Evolutionary conservation across 2,797 vertebrate species (phyloP).

Genomic region (Dipus sagitta): DNA sequence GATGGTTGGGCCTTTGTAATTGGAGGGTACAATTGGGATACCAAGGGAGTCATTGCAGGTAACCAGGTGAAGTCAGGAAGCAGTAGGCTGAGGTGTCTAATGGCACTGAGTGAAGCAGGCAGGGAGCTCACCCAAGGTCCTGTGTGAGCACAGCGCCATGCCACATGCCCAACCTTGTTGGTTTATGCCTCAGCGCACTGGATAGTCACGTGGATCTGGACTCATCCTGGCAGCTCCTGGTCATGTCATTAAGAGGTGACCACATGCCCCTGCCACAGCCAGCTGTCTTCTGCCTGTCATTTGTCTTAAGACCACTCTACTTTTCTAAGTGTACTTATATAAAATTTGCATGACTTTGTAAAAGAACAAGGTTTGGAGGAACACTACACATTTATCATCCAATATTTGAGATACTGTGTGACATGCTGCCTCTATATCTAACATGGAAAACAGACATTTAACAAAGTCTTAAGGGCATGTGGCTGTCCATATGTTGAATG

Average conservation of each 20-base stretch:
- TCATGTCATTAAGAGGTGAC: neutral
- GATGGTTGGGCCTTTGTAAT: neutral
- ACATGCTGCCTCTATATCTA: neutral
- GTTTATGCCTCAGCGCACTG: no score
- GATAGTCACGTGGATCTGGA: fast-evolving
- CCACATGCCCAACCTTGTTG: no score
- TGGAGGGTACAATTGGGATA: neutral
- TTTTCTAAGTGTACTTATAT: neutral
- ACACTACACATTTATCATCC: neutral
- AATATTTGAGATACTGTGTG: no score
- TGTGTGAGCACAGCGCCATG: neutral
- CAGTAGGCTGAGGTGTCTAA: neutral
- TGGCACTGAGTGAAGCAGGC: neutral
- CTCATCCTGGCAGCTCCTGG: neutral
- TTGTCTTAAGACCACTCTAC: neutral
- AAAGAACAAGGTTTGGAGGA: neutral
- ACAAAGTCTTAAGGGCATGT: neutral
- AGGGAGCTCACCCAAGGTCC: neutral
- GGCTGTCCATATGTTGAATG: neutral
- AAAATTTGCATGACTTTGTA: neutral
- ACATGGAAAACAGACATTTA: neutral
- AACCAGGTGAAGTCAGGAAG: neutral
- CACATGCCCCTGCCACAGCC: neutral
- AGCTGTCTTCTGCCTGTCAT: neutral
- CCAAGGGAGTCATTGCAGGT: neutral